Evolutionary conservation across 2,797 vertebrate genomes (phyloP).

Genomic region (Pangasius djambal): DNA sequence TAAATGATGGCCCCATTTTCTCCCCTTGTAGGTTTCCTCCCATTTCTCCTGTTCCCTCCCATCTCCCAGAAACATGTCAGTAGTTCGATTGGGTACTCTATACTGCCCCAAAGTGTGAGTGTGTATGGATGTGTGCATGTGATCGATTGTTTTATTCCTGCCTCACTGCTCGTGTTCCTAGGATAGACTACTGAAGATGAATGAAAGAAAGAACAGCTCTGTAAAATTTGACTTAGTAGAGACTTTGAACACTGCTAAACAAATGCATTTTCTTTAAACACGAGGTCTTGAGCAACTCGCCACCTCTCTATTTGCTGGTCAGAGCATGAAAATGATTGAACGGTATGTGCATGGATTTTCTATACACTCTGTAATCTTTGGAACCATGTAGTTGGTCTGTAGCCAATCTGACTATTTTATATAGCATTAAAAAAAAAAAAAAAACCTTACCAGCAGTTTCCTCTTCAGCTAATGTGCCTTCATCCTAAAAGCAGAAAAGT

Average conservation of each 20-base stretch:
- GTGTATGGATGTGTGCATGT: background rate
- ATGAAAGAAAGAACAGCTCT: background rate
- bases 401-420: background rate
- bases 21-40: background rate
- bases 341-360: background rate
- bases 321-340: background rate
- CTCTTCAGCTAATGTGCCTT: slow-evolving; percentile 60
- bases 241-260: background rate
- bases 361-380: background rate
- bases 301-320: background rate
- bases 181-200: background rate
- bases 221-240: background rate
- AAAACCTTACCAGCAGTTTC: slow-evolving; percentile 68
- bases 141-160: background rate
- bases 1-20: background rate
- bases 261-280: background rate
- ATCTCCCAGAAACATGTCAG: background rate
- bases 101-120: background rate
- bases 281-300: background rate
- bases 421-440: background rate
- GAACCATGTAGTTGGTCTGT: background rate
- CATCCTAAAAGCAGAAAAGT: slow-evolving; percentile 55
- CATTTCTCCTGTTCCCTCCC: background rate
- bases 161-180: background rate
- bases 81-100: background rate